Conservation (phyloP, 2,113 vertebrate species). For the Callithrix jacchus region DNA sequence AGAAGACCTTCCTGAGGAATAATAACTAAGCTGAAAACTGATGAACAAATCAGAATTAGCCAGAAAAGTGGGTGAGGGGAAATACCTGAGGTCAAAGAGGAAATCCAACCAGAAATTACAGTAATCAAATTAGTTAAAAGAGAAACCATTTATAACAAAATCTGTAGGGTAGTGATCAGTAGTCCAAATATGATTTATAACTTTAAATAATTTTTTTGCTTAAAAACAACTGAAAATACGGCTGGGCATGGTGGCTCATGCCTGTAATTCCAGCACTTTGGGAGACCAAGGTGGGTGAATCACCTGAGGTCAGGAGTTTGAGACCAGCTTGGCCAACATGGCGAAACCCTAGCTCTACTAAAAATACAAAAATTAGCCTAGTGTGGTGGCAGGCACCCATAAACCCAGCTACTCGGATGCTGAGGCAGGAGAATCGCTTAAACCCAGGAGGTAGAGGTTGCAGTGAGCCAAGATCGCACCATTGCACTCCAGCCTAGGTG, state of each 20-base stretch:
- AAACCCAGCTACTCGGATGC: too few relatives aligned
- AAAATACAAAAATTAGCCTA: too few relatives aligned
- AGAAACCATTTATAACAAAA: neutral
- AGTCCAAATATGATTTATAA: slow-evolving; percentile 51
- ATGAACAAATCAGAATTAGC: neutral
- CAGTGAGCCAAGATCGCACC: too few relatives aligned
- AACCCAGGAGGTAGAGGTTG: too few relatives aligned
- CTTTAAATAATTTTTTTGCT: slow-evolving; percentile 14
- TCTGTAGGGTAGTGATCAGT: neutral
- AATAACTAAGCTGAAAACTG: neutral
- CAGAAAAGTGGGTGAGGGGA: neutral
- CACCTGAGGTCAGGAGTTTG: too few relatives aligned
- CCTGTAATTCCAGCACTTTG: too few relatives aligned
- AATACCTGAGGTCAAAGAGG: neutral
- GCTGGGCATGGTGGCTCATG: too few relatives aligned
- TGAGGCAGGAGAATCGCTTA: too few relatives aligned
- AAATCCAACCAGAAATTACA: slow-evolving; percentile 50
- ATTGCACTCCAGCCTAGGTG: too few relatives aligned
- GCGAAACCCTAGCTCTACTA: too few relatives aligned
- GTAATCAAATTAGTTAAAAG: slow-evolving; percentile 37
- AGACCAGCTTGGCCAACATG: too few relatives aligned
- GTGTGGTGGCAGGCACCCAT: fast-evolving
- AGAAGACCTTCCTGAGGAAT: neutral
- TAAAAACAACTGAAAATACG: neutral
- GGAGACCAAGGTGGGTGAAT: too few relatives aligned